A percentile compares a stretch with the other conserved stretches of the same genome.
phyloP scores from a whole-genome alignment of 2,113 vertebrate species.

The Chinchilla lanigera region DNA sequence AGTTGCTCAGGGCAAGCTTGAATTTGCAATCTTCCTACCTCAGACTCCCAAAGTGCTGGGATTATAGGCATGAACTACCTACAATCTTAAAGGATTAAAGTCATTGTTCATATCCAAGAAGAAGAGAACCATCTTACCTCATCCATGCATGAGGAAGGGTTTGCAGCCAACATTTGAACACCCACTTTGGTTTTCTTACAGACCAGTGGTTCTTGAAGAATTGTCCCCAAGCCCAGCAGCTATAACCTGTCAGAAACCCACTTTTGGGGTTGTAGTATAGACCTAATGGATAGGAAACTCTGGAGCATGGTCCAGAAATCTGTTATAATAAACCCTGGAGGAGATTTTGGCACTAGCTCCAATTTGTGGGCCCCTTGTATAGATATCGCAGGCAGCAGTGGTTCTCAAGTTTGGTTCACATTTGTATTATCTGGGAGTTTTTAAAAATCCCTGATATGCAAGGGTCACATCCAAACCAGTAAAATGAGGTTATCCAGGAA shows the following conservation, averaged over 20 bases:
- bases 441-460: neutral
- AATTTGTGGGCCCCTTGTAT: rapidly evolving
- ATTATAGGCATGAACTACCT: neutral
- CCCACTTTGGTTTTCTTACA: neutral
- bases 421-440: neutral
- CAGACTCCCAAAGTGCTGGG: neutral
- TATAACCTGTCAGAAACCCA: neutral
- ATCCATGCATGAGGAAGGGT: neutral
- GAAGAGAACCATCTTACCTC: neutral
- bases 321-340: neutral
- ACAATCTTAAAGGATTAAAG: neutral
- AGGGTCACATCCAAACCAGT: neutral
- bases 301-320: too few relatives aligned
- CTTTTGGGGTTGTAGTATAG: neutral
- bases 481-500: neutral
- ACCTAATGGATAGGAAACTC: neutral
- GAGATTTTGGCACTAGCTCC: neutral
- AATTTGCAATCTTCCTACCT: neutral
- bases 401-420: neutral
- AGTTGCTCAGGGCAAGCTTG: neutral
- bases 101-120: neutral
- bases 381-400: neutral
- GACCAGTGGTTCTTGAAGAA: neutral
- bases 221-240: neutral
- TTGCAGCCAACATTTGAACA: neutral